A percentile compares a stretch with the other conserved stretches of the same genome.
Conservation (phyloP, 2,888 invertebrate species). For the Cerceris rybyensis region DNA sequence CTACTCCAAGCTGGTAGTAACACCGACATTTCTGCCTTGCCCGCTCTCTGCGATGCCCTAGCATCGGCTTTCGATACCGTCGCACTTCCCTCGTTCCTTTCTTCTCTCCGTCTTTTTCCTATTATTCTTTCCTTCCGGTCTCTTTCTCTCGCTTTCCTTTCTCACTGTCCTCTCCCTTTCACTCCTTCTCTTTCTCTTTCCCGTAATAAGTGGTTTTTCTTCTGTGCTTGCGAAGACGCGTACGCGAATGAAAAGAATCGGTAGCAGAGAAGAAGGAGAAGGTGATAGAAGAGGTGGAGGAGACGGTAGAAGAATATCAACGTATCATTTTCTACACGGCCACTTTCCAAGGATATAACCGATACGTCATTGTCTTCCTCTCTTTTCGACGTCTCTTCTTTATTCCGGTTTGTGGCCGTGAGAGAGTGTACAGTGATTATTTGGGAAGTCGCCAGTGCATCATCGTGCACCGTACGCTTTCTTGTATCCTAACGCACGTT, state of each 20-base stretch:
- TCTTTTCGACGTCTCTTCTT: conserved; percentile 31
- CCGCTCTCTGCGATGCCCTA: conserved; percentile 78
- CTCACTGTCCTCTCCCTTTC: not conserved
- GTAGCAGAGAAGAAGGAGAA: conserved; percentile 39
- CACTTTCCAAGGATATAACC: conserved; percentile 53
- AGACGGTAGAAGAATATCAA: conserved; percentile 39
- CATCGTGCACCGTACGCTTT: conserved; percentile 12
- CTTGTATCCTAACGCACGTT: conserved; percentile 3
- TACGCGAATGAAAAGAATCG: conserved; percentile 58
- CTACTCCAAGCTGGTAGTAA: conserved; percentile 76
- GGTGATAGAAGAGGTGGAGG: conserved; percentile 40
- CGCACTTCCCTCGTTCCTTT: conserved; percentile 68
- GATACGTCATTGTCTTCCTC: conserved; percentile 40
- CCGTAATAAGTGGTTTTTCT: conserved; percentile 35
- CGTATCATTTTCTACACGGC: conserved; percentile 45
- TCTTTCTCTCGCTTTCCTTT: conserved; percentile 3
- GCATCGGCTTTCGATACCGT: conserved; percentile 73
- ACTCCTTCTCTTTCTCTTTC: conserved; percentile 26
- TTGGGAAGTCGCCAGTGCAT: conserved; percentile 37
- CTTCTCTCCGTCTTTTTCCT: conserved; percentile 39
- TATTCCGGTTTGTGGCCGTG: conserved; percentile 17
- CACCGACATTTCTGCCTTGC: conserved; percentile 76
- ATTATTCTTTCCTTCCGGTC: conserved; percentile 34
- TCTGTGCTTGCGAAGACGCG: conserved; percentile 38
- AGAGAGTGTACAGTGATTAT: conserved; percentile 39